phyloP scores from a whole-genome alignment of 1,140 invertebrate species.

The Macrostomum lignano region DNA sequence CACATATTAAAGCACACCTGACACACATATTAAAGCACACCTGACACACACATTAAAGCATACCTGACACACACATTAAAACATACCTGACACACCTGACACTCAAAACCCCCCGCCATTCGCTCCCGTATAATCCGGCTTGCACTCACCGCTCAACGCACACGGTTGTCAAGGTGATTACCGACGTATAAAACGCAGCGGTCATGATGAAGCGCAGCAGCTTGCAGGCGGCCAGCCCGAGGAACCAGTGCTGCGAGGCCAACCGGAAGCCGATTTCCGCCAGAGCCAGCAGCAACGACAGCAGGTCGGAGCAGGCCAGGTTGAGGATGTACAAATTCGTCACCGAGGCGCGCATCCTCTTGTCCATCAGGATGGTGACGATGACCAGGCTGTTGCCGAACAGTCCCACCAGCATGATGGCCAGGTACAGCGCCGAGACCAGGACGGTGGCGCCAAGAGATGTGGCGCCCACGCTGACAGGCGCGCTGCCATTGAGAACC shows the following conservation, averaged over 20 bases:
- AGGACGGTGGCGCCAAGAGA: neutral
- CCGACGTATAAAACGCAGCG: constrained; percentile 20
- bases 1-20: no score
- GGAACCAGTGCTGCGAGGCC: constrained; percentile 20
- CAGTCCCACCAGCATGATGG: constrained; percentile 9
- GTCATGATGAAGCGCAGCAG: constrained; percentile 20
- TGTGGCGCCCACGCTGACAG: neutral
- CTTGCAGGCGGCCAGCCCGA: constrained; percentile 16
- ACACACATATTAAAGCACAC: no score
- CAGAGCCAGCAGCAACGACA: constrained; percentile 23
- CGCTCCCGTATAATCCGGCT: neutral
- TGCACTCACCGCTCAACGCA: constrained; percentile 25
- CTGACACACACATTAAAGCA: no score
- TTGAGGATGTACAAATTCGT: constrained; percentile 28
- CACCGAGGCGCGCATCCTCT: constrained; percentile 20
- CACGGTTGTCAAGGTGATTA: constrained; percentile 20
- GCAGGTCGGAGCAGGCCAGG: constrained; percentile 21
- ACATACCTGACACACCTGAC: no score
- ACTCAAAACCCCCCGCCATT: no score
- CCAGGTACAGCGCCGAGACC: constrained; percentile 10
- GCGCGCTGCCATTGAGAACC: no score
- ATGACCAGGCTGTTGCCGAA: constrained; percentile 24
- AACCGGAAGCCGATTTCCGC: constrained; percentile 26
- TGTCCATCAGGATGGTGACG: constrained; percentile 19
- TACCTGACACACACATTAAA: no score